A percentile compares a stretch with the other conserved stretches of the same genome.
These are phyloP conservation scores for Tinea semifulvella DNA, from an alignment of 2,888 invertebrate species.

Conservation along the genomic window DNA sequence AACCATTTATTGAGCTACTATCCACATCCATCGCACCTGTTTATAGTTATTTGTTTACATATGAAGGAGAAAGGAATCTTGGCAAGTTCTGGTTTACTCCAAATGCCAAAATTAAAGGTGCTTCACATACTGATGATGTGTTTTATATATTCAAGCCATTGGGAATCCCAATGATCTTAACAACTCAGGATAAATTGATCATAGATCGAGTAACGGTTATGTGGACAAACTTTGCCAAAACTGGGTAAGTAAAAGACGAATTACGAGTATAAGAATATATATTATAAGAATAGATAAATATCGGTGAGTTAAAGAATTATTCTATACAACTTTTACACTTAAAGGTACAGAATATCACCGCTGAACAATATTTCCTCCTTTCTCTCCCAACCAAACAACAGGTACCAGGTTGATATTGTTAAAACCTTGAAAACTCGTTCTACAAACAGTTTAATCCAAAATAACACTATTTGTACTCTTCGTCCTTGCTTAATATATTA, in stretches of 20 bases:
- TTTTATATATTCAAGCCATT: constrained; percentile 53
- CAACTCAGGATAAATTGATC: constrained; percentile 31
- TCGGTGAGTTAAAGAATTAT: too few species aligned
- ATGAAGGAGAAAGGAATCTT: constrained; percentile 44
- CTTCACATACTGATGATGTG: constrained; percentile 48
- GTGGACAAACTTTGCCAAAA: constrained; percentile 52
- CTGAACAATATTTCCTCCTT: too few species aligned
- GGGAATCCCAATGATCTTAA: constrained; percentile 31
- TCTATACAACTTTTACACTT: too few species aligned
- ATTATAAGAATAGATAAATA: too few species aligned
- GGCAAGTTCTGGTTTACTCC: constrained; percentile 33
- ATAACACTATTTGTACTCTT: too few species aligned
- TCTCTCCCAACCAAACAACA: too few species aligned
- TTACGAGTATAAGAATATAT: too few species aligned
- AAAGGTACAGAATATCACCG: too few species aligned
- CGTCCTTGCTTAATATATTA: too few species aligned
- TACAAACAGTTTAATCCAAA: too few species aligned
- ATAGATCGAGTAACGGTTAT: constrained; percentile 42
- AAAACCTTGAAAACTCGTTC: too few species aligned
- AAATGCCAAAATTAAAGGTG: constrained; percentile 26
- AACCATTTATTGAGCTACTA: constrained; percentile 38
- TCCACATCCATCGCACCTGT: constrained; percentile 35
- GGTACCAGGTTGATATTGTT: too few species aligned
- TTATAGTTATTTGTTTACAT: constrained; percentile 46
- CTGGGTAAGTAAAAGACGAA: constrained; percentile 36